A percentile compares a stretch with the other conserved stretches of the same genome.
Conservation (phyloP, 1,140 invertebrate species). For the Hyposmocoma kahamanoa region DNA sequence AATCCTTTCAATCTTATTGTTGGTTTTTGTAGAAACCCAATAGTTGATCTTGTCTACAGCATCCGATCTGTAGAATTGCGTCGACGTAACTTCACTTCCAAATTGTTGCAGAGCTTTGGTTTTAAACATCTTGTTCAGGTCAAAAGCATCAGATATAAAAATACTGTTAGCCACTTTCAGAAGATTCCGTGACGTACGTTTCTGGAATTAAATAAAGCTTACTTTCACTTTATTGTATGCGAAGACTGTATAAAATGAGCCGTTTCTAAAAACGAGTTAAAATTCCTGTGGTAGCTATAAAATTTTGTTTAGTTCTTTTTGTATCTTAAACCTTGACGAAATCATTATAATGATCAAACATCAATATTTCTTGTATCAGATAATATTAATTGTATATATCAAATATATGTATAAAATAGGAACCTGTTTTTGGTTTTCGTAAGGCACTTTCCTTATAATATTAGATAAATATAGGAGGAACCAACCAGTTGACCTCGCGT, state of each 20-base stretch:
- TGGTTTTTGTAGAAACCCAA: conserved; percentile 77
- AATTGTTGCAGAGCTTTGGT: conserved; percentile 35
- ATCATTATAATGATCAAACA: no score
- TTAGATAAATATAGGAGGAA: no score
- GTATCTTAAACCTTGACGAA: no score
- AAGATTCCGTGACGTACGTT: conserved; percentile 39
- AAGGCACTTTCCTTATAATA: no score
- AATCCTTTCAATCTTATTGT: conserved; percentile 73
- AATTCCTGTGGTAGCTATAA: no score
- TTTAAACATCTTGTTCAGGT: conserved; percentile 38
- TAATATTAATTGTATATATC: no score
- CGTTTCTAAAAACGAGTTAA: no score
- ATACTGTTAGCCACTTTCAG: conserved; percentile 44
- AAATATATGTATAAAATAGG: no score
- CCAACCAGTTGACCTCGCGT: no score
- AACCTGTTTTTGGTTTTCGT: no score
- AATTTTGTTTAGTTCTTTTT: no score
- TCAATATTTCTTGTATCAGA: no score
- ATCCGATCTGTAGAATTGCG: conserved; percentile 68
- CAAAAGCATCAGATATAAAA: conserved; percentile 35
- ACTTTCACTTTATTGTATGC: not conserved
- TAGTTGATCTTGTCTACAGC: conserved; percentile 75
- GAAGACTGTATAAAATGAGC: not conserved
- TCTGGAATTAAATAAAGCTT: conserved; percentile 30
- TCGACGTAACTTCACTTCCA: conserved; percentile 38